Evolutionary conservation across 2,888 invertebrate genomes (phyloP), one percentile per base, ranked within the genome.

Genomic region (Cremastinae sp.): DNA sequence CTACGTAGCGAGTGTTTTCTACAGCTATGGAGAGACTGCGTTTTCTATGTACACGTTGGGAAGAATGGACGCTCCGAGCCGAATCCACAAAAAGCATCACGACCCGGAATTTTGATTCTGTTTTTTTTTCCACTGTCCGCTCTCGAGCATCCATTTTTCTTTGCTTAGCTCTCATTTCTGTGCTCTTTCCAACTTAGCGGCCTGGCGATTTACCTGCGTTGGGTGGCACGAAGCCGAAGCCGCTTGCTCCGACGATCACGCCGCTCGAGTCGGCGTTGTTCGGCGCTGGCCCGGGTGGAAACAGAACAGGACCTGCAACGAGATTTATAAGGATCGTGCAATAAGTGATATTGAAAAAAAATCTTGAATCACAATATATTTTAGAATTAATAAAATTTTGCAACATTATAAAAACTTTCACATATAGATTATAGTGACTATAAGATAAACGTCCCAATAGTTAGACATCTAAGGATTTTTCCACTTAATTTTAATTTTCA

Each of bases 141-240:
- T 34, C 56, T 76, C 49, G 49, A 36, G 76, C 56, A 66, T 64
- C 66, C 62, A 61, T 65, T 51, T 34, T 45, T 22, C 34, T 41
- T 18, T 14, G 43, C 64, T 58, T 69, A 28, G 20, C 12, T 49
- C 18, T 28, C 5, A 2, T 9, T 45, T 51, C 53, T 12, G 66
- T 59, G 2, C 14, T 28, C 47, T 66, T 75, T 59, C 68, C 68
- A 43, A 69, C 72, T 84, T 80, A 83, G 80, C 81, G 84, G 86
- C 90, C 79, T 68, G 91, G 87, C 90, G 90, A 84, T 90, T 92
- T 93, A 94, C 94, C 93, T 93, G 92, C 90, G 90, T 92, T 92
- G 84, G 95, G 95, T 78, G 96, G 95, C 76, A 96, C 95, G 90
- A 96, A 96, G 81, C 96, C 96, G 88, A 93, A 96, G 81, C 96